These are phyloP conservation scores for Lacanobia oleracea DNA, from an alignment of 2,888 invertebrate species.

Conservation along the genomic window DNA sequence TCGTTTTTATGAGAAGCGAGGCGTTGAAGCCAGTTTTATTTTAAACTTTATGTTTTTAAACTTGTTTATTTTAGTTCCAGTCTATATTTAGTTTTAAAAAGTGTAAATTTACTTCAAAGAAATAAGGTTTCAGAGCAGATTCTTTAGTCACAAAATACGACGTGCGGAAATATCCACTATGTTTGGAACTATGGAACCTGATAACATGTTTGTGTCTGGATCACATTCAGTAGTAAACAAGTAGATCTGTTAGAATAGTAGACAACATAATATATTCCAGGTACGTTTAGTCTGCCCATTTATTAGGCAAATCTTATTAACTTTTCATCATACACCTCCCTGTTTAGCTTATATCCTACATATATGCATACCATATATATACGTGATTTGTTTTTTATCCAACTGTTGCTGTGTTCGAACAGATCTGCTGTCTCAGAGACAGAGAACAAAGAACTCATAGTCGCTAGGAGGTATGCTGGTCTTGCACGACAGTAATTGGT, in stretches of 20 bases:
- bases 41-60: conserved; percentile 1
- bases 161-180: conserved; percentile 2
- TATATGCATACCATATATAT: too few relatives aligned
- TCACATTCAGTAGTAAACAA: conserved; percentile 42
- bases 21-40: conserved; percentile 6
- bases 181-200: conserved; percentile 5
- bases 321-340: not conserved
- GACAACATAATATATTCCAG: not conserved
- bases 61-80: not conserved
- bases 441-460: too few relatives aligned
- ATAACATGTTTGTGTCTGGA: conserved; percentile 27
- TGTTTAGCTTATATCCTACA: too few relatives aligned
- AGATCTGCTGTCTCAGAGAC: too few relatives aligned
- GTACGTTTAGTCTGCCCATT: not conserved
- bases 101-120: not conserved
- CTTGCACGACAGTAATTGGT: too few relatives aligned
- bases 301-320: not conserved
- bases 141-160: conserved; percentile 16
- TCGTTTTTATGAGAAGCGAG: conserved; percentile 17
- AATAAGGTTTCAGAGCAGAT: conserved; percentile 9
- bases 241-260: conserved; percentile 30
- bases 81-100: not conserved
- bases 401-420: too few relatives aligned
- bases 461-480: too few relatives aligned
- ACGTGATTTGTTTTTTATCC: too few relatives aligned